These are phyloP conservation scores for Terrapene triunguis DNA, from an alignment of 2,113 vertebrate species.

Conservation along the genomic window DNA sequence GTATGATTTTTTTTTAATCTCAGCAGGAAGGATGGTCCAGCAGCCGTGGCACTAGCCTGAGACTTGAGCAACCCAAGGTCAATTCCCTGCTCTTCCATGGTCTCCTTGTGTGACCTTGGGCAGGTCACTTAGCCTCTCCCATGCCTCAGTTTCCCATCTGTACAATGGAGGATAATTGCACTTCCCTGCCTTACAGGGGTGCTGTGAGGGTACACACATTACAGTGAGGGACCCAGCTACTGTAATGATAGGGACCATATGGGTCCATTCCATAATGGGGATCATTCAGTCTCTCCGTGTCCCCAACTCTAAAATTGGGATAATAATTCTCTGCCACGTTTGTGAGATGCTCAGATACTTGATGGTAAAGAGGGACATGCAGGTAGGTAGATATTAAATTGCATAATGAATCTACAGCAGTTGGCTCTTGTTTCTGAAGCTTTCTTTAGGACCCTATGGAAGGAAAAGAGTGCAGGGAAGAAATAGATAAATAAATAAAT, in stretches of 20 bases:
- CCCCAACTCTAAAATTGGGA: background rate
- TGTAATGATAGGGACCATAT: background rate
- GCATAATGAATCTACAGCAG: background rate
- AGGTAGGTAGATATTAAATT: background rate
- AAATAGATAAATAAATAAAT: background rate
- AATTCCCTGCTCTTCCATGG: background rate
- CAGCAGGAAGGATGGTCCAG: accelerated
- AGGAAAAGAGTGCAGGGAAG: background rate
- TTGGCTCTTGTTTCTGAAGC: background rate
- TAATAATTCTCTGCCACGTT: background rate
- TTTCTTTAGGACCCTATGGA: background rate
- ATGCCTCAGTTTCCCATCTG: background rate
- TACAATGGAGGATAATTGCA: accelerated
- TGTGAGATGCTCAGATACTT: no score
- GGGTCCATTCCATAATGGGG: background rate
- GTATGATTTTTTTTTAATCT: accelerated
- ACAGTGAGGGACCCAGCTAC: background rate
- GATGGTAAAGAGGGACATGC: background rate
- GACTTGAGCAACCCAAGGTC: background rate
- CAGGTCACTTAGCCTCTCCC: accelerated
- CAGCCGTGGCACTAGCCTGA: accelerated
- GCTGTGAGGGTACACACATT: no score
- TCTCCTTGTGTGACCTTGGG: background rate
- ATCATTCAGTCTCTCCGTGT: background rate
- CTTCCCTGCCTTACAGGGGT: accelerated